Base-by-base conservation (phyloP, 1,140 invertebrate species). In the Drosophila kohkoa region DNA sequence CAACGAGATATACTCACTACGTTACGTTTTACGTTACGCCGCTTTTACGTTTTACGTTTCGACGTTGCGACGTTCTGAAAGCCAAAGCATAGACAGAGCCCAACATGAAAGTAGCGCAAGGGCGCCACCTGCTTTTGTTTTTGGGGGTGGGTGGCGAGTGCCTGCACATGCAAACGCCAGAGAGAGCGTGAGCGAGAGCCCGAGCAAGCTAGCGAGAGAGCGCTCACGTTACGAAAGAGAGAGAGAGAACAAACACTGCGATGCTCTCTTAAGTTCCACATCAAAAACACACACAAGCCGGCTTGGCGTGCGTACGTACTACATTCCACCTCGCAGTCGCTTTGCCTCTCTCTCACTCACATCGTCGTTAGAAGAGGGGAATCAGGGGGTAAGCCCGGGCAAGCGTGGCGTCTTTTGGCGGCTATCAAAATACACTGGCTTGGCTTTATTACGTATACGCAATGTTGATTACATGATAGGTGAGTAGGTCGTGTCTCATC, bases 1-100 rank as follows among this genome's bases (percentile, higher is more conserved):
- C 90, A 91, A 91, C 90, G 59, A 91, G 90, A 91, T 91, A 90
- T 80, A 78, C 80, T 80, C 77, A 60, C 77, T 81, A 81, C 79
- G 79, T 77, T 82, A 82, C 75, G 80, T 67, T 41, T 3, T 6
- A 35, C 35, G 35, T 35, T 7, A 35, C 20, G 35, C 35, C 11
- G 41, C n/a, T 38, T 38, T 8, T 55, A 55, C 52, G 30, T 35
- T 70, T 25, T 58, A 66, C 63, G 70, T 71, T 45, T 45, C 11
- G 20, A 58, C 55, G 55, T 25, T 25, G 20, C 20, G 20, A 25
- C 20, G 20, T 25, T 25, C 20, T 32, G 30, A 38, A 85, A 64
- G 64, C 66, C 20, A 25, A 25, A 25, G 20, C 20, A 25, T 25
- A 25, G 20, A 25, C 20, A 25, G 63, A 72, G 69, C 48, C 51